Base-by-base conservation (phyloP, 2,113 vertebrate species). In the Willisornis vidua region DNA sequence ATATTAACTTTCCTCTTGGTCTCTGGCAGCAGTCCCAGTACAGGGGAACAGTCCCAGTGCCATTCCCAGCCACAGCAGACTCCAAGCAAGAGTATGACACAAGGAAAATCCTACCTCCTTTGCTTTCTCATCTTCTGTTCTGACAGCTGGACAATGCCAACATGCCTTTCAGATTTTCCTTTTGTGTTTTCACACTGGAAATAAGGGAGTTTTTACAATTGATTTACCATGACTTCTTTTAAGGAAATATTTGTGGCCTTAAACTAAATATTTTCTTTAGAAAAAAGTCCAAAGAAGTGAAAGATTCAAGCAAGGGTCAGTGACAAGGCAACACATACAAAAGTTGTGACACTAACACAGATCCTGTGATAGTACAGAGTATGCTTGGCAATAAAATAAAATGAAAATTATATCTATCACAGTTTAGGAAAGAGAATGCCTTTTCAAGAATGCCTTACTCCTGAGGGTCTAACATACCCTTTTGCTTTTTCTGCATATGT, bases 201-300 rank as follows among this genome's bases (percentile, higher is more conserved):
- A 59, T 49, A 63, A 66, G 8, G 3, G 1, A 0, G 0, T 3
- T 1, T 6, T 73, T 77, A 19, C 8, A 46, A 33, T 7, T 62
- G 18, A 29, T 61, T 73, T 70, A 20, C 13, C 18, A n/a, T 62
- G 81, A 45, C 24, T 74, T 85, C 5, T 43, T 90, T 37, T 55
- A 85, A 72, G 43, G 13, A 85, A 59, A 59, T 72, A n/a, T 63
- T 76, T 59, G 14, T 72, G 22, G 4, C 54, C 55, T 63, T 93
- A 83, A 75, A 75, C 2, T 10, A 45, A 75, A 31, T 3, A 19
- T 23, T 11, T 46, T 70, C 5, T 55, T 57, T 39, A 45, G 14
- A 3, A 11, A 78, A 78, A 62, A 74, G 62, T 5, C 2, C 16
- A n/a, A 63, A 85, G 4, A 63, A 85, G 3, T 65, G 20, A 54